Evolutionary conservation across 2,888 invertebrate genomes (phyloP), one percentile per base, ranked within the genome.

Genomic region (Limnephilus rhombicus): DNA sequence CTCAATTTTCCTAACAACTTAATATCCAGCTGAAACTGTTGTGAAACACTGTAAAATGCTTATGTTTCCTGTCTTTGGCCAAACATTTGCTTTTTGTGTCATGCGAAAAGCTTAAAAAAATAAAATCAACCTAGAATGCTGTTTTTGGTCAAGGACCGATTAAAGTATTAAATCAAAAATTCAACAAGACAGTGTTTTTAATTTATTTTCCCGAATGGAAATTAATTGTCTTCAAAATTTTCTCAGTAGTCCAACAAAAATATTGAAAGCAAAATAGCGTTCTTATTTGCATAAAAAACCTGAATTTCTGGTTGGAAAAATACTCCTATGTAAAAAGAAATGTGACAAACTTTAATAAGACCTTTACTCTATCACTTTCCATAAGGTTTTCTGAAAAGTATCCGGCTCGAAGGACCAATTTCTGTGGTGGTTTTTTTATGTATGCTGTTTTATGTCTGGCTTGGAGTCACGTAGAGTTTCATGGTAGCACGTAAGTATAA

Each of bases 401-500:
- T 68, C 68, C 68, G 11, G 24, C 68, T 68, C 24, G 24, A 68
- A 24, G 68, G 68, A 68, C 68, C 68, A 68, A 68, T 68, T 68
- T 68, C 68, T 68, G 24, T n/a, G 68, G 24, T 24, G 24, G 68
- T 68, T 68, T 68, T 82, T 34, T 82, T 82, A 82, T 82, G 31
- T 68, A 68, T 9, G 68, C 29, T 82, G 18, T 31, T 82, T 34
- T 82, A 34, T 15, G 83, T 31, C 24, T 37, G 37, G n/a, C 24
- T 34, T 37, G 37, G n/a, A 31, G 83, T 83, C 83, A 83, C 83
- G 83, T 83, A 37, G 18, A 37, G 24, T 37, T 83, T 83, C 83
- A 83, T 37, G 83, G 37, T 18, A 68, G 83, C 83, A 83, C 83
- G 83, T 37, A 83, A 37, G 83, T 37, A 83, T 24, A 37, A 83